These are phyloP conservation scores for Aegithalos caudatus DNA, from an alignment of 2,113 vertebrate species.

Conservation along the genomic window DNA sequence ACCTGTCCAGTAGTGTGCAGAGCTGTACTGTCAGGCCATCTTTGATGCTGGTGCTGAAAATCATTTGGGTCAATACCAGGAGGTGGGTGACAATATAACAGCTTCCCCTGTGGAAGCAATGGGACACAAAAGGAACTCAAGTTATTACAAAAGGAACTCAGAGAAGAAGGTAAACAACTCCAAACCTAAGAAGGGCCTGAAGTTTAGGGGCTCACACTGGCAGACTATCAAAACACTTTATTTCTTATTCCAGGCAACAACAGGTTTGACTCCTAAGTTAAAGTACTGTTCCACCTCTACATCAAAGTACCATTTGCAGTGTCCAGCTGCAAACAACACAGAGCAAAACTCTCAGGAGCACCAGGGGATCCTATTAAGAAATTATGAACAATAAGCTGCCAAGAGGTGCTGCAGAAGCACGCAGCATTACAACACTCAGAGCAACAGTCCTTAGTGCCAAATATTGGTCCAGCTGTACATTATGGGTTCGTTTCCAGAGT, in stretches of 20 bases:
- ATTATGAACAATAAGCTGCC: not conserved
- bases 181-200: not conserved
- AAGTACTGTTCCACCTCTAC: not conserved
- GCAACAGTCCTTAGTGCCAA: not conserved
- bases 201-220: not conserved
- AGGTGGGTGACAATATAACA: conserved; percentile 91
- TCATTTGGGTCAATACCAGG: conserved; percentile 75
- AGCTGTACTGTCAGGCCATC: conserved; percentile 7
- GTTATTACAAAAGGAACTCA: not conserved
- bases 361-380: not conserved
- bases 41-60: conserved; percentile 85
- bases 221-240: not conserved
- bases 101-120: conserved; percentile 81
- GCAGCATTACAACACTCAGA: not conserved
- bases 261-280: not conserved
- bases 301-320: not conserved
- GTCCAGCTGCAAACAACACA: not conserved
- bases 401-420: not conserved
- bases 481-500: not conserved
- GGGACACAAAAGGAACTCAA: too few relatives aligned
- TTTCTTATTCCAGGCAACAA: not conserved
- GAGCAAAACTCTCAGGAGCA: not conserved
- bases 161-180: not conserved
- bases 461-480: not conserved
- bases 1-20: not conserved